Percentiles rank a stretch among this genome's conserved stretches.
Evolutionary conservation across 2,113 vertebrate species (phyloP).

Genomic region (Tor tambroides): DNA sequence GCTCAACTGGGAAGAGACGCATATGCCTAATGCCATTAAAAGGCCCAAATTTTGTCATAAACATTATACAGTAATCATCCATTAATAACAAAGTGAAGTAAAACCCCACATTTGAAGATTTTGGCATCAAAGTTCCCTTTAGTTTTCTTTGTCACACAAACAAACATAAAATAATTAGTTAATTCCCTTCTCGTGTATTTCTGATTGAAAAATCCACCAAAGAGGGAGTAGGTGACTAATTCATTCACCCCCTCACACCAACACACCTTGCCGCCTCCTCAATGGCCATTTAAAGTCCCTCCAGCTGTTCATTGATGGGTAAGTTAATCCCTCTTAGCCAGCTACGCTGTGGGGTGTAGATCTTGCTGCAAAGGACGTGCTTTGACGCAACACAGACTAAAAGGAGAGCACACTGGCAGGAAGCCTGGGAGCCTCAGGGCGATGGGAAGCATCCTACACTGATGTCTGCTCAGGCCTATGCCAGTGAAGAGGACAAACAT

Average conservation of each 20-base stretch:
- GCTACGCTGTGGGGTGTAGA: constrained; percentile 44
- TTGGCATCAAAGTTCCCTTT: not conserved
- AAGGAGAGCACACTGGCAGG: constrained; percentile 55
- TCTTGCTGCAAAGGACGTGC: constrained; percentile 41
- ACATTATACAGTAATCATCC: not conserved
- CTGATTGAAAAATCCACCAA: constrained; percentile 66
- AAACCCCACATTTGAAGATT: constrained; percentile 42
- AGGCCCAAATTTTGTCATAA: not conserved
- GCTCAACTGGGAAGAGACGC: constrained; percentile 7
- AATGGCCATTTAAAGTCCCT: constrained; percentile 60
- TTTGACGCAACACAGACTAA: constrained; percentile 65
- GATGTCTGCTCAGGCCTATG: not conserved
- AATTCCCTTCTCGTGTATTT: constrained; percentile 68
- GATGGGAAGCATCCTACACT: constrained; percentile 2
- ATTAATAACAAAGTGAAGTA: not conserved
- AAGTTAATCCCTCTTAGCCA: constrained; percentile 54
- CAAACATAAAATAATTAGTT: constrained; percentile 69
- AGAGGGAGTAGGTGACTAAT: constrained; percentile 61
- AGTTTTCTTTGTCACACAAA: constrained; percentile 61
- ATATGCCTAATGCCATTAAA: not conserved
- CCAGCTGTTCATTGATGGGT: constrained; percentile 64
- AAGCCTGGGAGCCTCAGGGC: constrained; percentile 24
- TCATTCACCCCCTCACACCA: constrained; percentile 34
- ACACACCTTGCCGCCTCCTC: constrained; percentile 48
- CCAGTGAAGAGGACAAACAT: not conserved